Base-by-base conservation (phyloP, 2,797 vertebrate species). In the Scleropages formosus region DNA sequence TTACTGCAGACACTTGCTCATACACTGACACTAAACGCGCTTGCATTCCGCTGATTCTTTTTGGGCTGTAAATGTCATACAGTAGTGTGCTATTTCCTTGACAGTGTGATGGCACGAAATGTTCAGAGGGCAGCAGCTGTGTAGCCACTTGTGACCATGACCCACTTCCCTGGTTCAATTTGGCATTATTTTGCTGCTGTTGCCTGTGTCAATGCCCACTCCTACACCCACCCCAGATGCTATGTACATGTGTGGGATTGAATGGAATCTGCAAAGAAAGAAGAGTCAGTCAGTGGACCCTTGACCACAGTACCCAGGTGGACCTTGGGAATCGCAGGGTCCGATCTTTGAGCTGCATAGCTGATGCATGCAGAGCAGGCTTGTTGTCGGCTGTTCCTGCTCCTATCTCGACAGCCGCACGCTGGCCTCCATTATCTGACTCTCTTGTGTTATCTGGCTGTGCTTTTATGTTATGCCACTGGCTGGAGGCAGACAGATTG, bases 401-500 rank as follows among this genome's bases (percentile, higher is more conserved):
- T 65, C 31, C 26, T 20, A 72, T 22, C n/a, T 47, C 56, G 12
- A 12, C 59, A 9, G 56, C 58, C 31, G 22, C 18, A 9, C 39
- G 20, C 24, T 26, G 18, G 60, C 27, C 65, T 53, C 73, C 75
- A 58, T 81, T 49, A 64, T 83, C 80, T 83, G 71, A 8, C 72
- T 81, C 77, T 75, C 73, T 80, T 47, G n/a, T 82, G 73, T 82
- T 77, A 87, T 73, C 74, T 64, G 70, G 49, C 58, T 68, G 66
- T 72, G 77, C 74, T 79, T 47, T 60, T 73, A 76, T 56, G 75
- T 56, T 58, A 49, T 53, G 70, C 56, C 75, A 39, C 27, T 46
- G 70, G 56, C 77, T 67, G 79, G 79, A 80, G 80, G 76, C 84
- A 87, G 85, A 82, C 89, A 84, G 90, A 92, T 92, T 85, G 79